Conservation (phyloP, 2,888 invertebrate species). For the Lepidocyrtinus sp. region DNA sequence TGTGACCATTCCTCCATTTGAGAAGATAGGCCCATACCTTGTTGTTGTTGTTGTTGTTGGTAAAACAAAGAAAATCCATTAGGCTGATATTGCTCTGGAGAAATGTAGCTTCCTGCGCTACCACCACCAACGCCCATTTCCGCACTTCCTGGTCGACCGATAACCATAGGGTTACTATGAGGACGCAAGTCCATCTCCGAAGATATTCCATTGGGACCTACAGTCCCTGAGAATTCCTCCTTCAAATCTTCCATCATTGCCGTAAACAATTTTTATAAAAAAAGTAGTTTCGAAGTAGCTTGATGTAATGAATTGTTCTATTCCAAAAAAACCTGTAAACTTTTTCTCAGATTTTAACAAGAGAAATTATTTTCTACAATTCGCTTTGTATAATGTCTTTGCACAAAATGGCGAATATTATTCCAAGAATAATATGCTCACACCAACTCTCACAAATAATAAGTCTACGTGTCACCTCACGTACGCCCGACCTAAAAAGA, state of each 20-base stretch:
- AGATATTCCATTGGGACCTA: constrained; percentile 42
- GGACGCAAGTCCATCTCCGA: constrained; percentile 45
- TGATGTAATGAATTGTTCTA: no score
- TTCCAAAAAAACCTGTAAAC: no score
- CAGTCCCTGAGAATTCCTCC: constrained; percentile 37
- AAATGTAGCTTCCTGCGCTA: background rate
- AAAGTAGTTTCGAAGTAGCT: no score
- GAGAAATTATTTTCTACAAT: no score
- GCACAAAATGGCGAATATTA: no score
- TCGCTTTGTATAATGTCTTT: no score
- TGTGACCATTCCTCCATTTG: constrained; percentile 52
- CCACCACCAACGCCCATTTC: constrained; percentile 39
- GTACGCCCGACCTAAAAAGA: no score
- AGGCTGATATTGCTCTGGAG: constrained; percentile 23
- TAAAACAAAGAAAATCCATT: constrained; percentile 41
- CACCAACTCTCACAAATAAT: no score
- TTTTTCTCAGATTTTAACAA: no score
- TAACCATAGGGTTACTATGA: constrained; percentile 40
- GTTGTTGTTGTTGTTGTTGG: constrained; percentile 44
- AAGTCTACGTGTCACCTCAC: no score
- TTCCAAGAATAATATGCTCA: no score
- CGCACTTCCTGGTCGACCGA: constrained; percentile 43
- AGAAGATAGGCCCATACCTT: constrained; percentile 22
- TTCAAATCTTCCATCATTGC: constrained; percentile 53
- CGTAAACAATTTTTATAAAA: no score